Evolutionary conservation across 2,797 vertebrate genomes (phyloP).

Genomic region (Novumbra hubbsi): DNA sequence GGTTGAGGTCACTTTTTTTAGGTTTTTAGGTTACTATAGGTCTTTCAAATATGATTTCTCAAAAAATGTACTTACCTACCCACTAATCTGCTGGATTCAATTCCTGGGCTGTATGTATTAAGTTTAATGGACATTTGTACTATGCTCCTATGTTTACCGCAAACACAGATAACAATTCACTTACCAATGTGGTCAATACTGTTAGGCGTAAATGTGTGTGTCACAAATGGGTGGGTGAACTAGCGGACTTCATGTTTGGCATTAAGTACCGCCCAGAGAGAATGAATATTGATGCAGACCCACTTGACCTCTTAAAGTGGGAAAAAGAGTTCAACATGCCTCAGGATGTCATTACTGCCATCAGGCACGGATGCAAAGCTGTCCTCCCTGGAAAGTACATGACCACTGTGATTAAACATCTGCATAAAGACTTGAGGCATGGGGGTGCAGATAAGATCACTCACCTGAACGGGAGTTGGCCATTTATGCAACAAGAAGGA

Average conservation of each 20-base stretch:
- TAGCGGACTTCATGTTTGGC: not conserved
- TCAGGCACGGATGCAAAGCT: not conserved
- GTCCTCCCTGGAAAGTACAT: conserved; percentile 5
- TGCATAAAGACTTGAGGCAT: conserved; percentile 29
- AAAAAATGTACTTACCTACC: not conserved
- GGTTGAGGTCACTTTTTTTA: conserved; percentile 22
- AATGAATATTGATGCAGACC: not conserved
- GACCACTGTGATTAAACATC: not conserved
- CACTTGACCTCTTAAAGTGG: not conserved
- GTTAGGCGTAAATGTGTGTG: not conserved
- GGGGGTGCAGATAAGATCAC: conserved; percentile 22
- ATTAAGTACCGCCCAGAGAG: not conserved
- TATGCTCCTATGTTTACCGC: not conserved
- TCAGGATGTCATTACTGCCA: not conserved
- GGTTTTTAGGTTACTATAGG: conserved; percentile 32
- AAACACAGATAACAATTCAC: not conserved
- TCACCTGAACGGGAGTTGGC: conserved; percentile 19
- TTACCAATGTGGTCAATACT: not conserved
- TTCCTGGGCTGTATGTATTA: not conserved
- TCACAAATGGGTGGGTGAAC: not conserved
- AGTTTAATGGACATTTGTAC: not conserved
- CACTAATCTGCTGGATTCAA: not conserved
- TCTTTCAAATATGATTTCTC: conserved; percentile 30
- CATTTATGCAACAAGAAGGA: conserved; percentile 26
- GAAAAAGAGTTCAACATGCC: not conserved